Evolutionary conservation across 2,888 invertebrate species (phyloP).

Genomic region (Eledona agricola): DNA sequence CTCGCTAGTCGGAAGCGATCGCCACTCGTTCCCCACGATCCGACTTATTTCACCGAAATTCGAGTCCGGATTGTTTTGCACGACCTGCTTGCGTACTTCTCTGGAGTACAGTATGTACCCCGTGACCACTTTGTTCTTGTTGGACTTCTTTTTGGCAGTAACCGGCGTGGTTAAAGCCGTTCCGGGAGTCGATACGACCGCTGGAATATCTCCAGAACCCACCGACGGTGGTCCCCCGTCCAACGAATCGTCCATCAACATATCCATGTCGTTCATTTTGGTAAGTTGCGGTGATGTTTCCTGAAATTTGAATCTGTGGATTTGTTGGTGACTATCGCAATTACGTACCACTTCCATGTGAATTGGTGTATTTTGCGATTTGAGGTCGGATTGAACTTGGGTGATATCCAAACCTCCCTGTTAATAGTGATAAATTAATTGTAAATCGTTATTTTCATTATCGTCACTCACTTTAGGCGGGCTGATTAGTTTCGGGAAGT

Average conservation of each 20-base stretch:
- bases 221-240: constrained; percentile 85
- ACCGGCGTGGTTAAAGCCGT: constrained; percentile 60
- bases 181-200: constrained; percentile 55
- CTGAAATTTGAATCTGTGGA: too few species aligned
- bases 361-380: constrained; percentile 47
- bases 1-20: constrained; percentile 84
- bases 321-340: background rate
- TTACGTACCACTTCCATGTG: constrained; percentile 54
- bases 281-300: constrained; percentile 68
- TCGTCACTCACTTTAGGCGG: constrained; percentile 68
- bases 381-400: constrained; percentile 48
- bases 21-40: constrained; percentile 89
- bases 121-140: constrained; percentile 86
- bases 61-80: constrained; percentile 92
- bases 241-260: constrained; percentile 80
- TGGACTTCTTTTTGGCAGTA: constrained; percentile 63
- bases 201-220: constrained; percentile 78
- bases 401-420: constrained; percentile 51
- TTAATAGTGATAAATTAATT: too few species aligned
- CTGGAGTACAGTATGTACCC: constrained; percentile 98
- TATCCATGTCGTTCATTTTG: constrained; percentile 71
- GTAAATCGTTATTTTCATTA: too few species aligned
- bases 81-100: constrained; percentile 91
- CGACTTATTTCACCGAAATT: constrained; percentile 88
- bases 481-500: constrained; percentile 76